Conservation (phyloP, 2,113 vertebrate genomes). For the Collichthys lucidus region DNA sequence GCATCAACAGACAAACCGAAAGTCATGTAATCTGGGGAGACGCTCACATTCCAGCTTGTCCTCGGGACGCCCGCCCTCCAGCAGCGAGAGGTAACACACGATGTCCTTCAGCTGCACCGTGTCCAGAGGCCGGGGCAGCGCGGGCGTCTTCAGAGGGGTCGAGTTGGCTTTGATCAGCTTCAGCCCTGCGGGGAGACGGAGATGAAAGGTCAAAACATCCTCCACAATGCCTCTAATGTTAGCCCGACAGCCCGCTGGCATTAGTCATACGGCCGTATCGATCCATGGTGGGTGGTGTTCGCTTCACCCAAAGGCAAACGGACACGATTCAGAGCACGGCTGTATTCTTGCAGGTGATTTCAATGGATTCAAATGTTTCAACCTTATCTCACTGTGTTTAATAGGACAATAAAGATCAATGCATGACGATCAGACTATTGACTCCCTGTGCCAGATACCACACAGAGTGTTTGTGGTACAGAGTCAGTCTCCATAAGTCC, state of each 20-base stretch:
- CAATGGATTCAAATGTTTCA: too few species aligned
- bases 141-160: slow-evolving; percentile 84
- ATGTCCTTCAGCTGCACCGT: slow-evolving; percentile 95
- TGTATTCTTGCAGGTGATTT: too few species aligned
- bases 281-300: slow-evolving; percentile 11
- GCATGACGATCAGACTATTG: too few species aligned
- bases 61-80: slow-evolving; percentile 94
- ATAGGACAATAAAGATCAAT: too few species aligned
- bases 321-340: background rate
- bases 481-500: too few species aligned
- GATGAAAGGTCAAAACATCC: slow-evolving; percentile 64
- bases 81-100: slow-evolving; percentile 93
- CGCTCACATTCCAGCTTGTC: slow-evolving; percentile 95
- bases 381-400: too few species aligned
- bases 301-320: background rate
- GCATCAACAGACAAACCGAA: background rate
- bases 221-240: slow-evolving; percentile 31
- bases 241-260: slow-evolving; percentile 27
- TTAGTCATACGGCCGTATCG: slow-evolving; percentile 14
- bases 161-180: slow-evolving; percentile 90
- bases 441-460: too few species aligned
- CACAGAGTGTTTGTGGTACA: too few species aligned
- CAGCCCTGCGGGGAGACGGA: slow-evolving; percentile 83
- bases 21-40: background rate
- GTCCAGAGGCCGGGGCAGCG: slow-evolving; percentile 83